Evolutionary conservation across 2,888 invertebrate species (phyloP), one percentile per base, ranked within the genome.

Genomic region (Patella depressa): DNA sequence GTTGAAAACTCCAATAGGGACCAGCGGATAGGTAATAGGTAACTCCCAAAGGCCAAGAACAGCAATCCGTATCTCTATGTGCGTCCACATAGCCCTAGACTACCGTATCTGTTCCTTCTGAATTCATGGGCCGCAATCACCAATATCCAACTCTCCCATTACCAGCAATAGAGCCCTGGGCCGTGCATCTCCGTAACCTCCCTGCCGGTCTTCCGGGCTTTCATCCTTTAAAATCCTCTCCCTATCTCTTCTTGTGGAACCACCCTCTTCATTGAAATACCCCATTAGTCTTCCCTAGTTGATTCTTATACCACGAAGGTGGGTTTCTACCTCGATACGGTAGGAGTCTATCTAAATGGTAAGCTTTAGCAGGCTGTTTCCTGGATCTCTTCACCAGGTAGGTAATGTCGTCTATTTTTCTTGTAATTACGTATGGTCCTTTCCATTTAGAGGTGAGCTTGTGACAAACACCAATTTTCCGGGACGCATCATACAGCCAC

Each of bases 401-500:
- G 2, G 79, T 75, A 2, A 80, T 19, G 53, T 81, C 78, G 69
- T 81, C 80, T 12, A 80, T 4, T 11, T 71, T 71, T 45, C 54
- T 79, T 9, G 78, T 78, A 0, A 83, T 72, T 1, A 83, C 0
- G 71, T 69, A 81, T 19, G 78, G 78, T 7, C 80, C 78, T 34
- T 80, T 80, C 80, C 78, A 81, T 45, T 76, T 75, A n/a, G 74
- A 70, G 3, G 73, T 24, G 7, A 82, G 53, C 69, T 80, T 82
- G 3, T 78, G 55, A 54, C 79, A 73, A n/a, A 80, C 14, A 9
- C 81, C 79, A 17, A 74, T 71, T 73, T 75, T 78, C n/a, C 79
- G 53, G 3, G 71, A 45, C 24, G 80, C 77, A 54, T 81, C 75
- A 71, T 80, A 79, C 24, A 81, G 17, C 80, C 80, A 83, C 2